Evolutionary conservation across 2,113 vertebrate species (phyloP), one percentile per base, ranked within the genome.

Genomic region (Callipepla californica): DNA sequence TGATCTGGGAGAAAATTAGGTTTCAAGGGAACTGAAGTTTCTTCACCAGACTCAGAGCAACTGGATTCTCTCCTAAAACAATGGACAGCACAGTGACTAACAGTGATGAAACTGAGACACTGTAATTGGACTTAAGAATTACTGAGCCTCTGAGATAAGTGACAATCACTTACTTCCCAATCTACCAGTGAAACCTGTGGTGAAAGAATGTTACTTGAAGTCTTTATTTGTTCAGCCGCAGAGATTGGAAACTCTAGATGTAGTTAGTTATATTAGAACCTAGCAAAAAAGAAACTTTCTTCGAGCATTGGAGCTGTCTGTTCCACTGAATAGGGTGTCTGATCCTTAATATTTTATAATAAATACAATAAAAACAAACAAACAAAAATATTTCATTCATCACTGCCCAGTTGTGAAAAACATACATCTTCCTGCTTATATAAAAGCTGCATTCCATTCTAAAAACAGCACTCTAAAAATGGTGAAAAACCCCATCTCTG

Each of bases 11-110:
- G 40, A 32, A 62, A 59, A 77, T 7, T 42, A 74, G 62, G 4
- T 2, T 76, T 92, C 36, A 77, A 69, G n/a, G 6, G 2, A 44
- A 69, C 21, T 85, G 16, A 42, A 2, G 34, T 75, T 93, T 63
- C 22, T 87, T 44, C 53, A 40, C 6, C 23, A 58, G n/a, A 42
- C 45, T 87, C 51, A 48, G 21, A 12, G 4, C 11, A 81, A 16
- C 50, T 81, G 45, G 74, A 63, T 66, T 77, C 3, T 68, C 17
- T 81, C 32, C 70, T 87, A 22, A 9, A 55, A 23, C 0, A 4
- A 34, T 22, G 0, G 0, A 5, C 44, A 62, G 12, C 7, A 2
- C 10, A 74, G 51, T 16, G 59, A 22, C 18, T 48, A 67, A 42
- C 4, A 59, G 10, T 42, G 17, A 9, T 6, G 4, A 36, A 14